Evolutionary conservation across 1,140 invertebrate genomes (phyloP), one percentile per base, ranked within the genome.

Genomic region (Cardiocondyla obscurior): DNA sequence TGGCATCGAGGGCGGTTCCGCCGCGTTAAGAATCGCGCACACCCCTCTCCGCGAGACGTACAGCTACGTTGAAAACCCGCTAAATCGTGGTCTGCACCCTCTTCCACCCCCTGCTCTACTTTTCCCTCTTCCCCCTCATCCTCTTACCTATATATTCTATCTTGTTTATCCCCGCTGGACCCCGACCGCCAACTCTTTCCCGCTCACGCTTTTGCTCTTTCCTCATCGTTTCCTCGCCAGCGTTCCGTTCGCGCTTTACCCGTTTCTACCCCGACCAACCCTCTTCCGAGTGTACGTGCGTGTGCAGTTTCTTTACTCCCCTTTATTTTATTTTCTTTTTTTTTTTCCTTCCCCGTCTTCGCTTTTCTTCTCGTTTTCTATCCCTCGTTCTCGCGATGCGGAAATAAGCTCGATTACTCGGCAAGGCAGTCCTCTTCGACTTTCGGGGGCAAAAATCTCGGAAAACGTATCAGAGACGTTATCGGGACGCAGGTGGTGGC

Each of bases 41-140:
- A 90, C 86, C 86, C 89, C 81, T 85, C 33, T 46, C 46, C 74
- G 74, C 8, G 42, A 49, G 60, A 67, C n/a, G 46, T 55, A 44
- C 74, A 67, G 85, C 87, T 89, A 87, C 87, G 82, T 84, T 81
- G 76, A 87, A 88, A 89, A 88, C 85, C 72, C 82, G 67, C 82
- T 84, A 60, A 88, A 87, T 88, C 89, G 82, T 82, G 82, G 81
- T 79, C 74, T 79, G 46, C 60, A 42, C 10, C 46, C 60, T 28
- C 33, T 25, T 42, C 22, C 44, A 19, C 19, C 44, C 39, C 58
- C 3, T 3, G 3, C 44, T 39, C 76, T 8, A 4, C 12, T 3
- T 12, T 12, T 28, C 12, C 28, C 49, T 53, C 30, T 22, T 22
- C 22, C 36, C n/a, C 33, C 39, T 16, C 12, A 12, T 16, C 36